Evolutionary conservation across 2,797 vertebrate genomes (phyloP).

Genomic region (Characodon lateralis): DNA sequence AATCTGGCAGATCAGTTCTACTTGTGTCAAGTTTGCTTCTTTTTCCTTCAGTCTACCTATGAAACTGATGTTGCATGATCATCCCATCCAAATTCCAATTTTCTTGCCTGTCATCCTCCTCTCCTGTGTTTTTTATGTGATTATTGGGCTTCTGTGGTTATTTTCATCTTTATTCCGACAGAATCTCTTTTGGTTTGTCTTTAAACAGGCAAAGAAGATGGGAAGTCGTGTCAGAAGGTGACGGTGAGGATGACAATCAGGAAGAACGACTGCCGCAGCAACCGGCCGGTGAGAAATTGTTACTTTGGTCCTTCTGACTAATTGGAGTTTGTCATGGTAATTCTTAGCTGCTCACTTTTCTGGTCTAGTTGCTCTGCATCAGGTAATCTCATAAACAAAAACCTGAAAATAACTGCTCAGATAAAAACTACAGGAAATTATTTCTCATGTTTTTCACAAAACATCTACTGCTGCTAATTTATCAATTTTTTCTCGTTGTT

Average conservation of each 20-base stretch:
- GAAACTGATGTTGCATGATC: slow-evolving; percentile 38
- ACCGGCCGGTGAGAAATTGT: slow-evolving; percentile 86
- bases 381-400: neutral
- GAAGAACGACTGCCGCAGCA: slow-evolving; percentile 97
- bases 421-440: neutral
- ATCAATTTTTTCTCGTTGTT: neutral
- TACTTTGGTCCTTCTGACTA: neutral
- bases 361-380: neutral
- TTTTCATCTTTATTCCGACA: neutral
- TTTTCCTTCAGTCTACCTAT: neutral
- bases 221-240: slow-evolving; percentile 97
- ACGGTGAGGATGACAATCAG: slow-evolving; percentile 98
- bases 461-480: neutral
- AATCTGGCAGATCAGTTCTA: neutral
- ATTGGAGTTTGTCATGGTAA: neutral
- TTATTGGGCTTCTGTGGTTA: neutral
- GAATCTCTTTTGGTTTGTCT: slow-evolving; percentile 23
- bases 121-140: slow-evolving; percentile 1
- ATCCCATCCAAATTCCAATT: neutral
- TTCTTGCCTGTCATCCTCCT: neutral
- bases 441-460: neutral
- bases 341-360: neutral
- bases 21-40: neutral
- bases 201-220: slow-evolving; percentile 93
- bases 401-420: neutral